Evolutionary conservation across 2,113 vertebrate genomes (phyloP).

Genomic region (Prochilodus magdalenae): DNA sequence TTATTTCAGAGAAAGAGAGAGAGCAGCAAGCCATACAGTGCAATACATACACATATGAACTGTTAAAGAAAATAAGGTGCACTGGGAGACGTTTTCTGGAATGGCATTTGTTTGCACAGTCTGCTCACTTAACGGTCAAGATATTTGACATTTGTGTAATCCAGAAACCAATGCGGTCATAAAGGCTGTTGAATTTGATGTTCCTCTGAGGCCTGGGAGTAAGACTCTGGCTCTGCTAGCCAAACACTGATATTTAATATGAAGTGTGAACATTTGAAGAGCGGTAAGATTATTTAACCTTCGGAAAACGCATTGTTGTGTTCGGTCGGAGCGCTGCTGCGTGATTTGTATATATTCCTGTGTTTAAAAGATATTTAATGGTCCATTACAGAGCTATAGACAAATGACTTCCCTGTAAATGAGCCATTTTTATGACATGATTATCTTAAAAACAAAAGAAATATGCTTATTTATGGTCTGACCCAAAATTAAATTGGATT

Average conservation of each 20-base stretch:
- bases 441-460: background rate
- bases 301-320: background rate
- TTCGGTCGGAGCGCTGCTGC: background rate
- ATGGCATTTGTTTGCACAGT: conserved; percentile 77
- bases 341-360: background rate
- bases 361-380: background rate
- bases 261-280: conserved; percentile 5
- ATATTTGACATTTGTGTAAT: conserved; percentile 82
- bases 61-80: conserved; percentile 48
- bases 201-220: conserved; percentile 40
- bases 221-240: conserved; percentile 18
- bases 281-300: background rate
- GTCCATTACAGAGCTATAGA: conserved; percentile 18
- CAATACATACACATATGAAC: background rate
- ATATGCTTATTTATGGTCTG: background rate
- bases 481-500: background rate
- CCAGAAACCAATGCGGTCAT: conserved; percentile 70
- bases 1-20: conserved; percentile 42
- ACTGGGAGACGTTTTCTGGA: conserved; percentile 62
- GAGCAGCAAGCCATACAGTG: conserved; percentile 10
- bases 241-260: conserved; percentile 43
- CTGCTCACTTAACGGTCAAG: conserved; percentile 72
- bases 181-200: conserved; percentile 34
- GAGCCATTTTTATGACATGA: background rate
- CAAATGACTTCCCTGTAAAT: background rate